Evolutionary conservation across 2,797 vertebrate species (phyloP), one percentile per base, ranked within the genome.

Genomic region (Centropyge bicolor): DNA sequence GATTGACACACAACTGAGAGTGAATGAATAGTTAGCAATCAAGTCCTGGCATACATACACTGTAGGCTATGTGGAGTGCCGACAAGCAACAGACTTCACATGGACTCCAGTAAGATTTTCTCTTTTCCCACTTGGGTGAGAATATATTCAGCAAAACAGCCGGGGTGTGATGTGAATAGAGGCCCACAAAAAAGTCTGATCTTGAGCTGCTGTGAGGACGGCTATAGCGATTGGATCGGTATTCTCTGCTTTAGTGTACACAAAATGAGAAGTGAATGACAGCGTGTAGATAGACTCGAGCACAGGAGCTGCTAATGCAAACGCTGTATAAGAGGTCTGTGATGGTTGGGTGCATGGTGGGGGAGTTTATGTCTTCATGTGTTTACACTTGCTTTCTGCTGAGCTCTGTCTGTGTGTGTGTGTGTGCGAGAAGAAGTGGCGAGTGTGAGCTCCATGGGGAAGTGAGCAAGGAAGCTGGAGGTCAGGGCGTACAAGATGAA

Each of bases 401-500:
- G 72, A 55, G 69, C 24, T n/a, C 71, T 63, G 59, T 76, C 72
- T 63, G 41, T 70, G 71, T 49, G 57, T 49, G 59, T 55, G 77
- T 65, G 49, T 60, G 69, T 82, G 41, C 59, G 4, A 27, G 24
- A 68, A 76, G 74, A 60, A 64, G 73, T 81, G 85, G 82, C 70
- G 74, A 64, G 77, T 84, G 70, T 79, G 70, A 83, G 80, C 74
- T 90, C 81, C 82, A 70, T 11, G 57, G 86, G 84, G 83, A 90
- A 69, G 88, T 85, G 84, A 91, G 91, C n/a, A 10, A 69, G 71
- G 74, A 88, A 89, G 87, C 83, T 85, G 76, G 82, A 86, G 89
- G 88, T 92, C 89, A 87, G 81, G 78, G 70, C 8, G 36, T 80
- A 83, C 81, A 82, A 90, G 91, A 92, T 89, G 85, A 89, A 92